phyloP scores from a whole-genome alignment of 2,888 invertebrate genomes.

The Drosophila kokeensis region DNA sequence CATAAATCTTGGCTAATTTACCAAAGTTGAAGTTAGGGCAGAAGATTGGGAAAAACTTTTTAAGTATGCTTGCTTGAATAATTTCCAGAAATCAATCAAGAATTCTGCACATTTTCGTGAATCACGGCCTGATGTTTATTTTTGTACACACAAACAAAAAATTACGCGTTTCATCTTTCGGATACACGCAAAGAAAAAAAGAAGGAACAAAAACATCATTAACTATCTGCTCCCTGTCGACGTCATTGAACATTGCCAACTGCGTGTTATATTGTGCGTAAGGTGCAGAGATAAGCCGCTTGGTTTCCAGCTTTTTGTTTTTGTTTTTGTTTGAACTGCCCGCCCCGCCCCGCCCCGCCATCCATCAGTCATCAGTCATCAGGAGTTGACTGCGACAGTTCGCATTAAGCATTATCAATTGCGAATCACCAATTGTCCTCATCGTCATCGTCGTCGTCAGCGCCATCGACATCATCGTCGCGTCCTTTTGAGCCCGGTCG shows the following conservation, averaged over 20 bases:
- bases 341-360: neutral
- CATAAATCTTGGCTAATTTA: neutral
- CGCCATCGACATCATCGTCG: conserved; percentile 11
- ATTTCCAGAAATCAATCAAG: neutral
- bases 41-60: neutral
- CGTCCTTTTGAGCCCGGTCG: conserved; percentile 33
- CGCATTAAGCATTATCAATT: conserved; percentile 68
- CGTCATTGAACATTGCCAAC: conserved; percentile 52
- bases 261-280: conserved; percentile 70
- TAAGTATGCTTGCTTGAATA: neutral
- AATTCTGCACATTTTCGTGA: neutral
- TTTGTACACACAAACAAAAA: neutral
- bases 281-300: conserved; percentile 72
- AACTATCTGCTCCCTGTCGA: conserved; percentile 27
- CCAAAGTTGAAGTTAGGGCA: neutral
- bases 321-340: conserved; percentile 10
- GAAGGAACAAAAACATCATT: conserved; percentile 38
- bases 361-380: conserved; percentile 55
- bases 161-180: conserved; percentile 7
- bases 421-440: conserved; percentile 56
- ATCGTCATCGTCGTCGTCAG: conserved; percentile 48
- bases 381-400: conserved; percentile 48
- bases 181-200: conserved; percentile 4
- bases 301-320: conserved; percentile 18
- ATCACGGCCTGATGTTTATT: neutral